These are phyloP conservation scores for Ranitomeya variabilis DNA, from an alignment of 2,113 vertebrate species.

Conservation along the genomic window DNA sequence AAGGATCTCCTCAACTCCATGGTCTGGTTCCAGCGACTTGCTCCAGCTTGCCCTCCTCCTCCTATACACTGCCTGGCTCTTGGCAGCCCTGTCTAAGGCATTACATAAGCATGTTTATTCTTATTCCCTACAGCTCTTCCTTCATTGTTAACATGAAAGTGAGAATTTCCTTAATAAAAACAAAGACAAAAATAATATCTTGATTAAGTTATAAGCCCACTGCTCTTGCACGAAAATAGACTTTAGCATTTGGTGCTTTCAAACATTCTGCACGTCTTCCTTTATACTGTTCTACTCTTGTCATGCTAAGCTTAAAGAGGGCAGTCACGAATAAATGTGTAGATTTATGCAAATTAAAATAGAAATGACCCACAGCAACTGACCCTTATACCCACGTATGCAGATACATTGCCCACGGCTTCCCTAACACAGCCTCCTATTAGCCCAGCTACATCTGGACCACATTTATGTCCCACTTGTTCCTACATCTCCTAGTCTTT, in stretches of 20 bases:
- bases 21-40: background rate
- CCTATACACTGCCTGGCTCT: background rate
- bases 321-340: background rate
- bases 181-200: slow-evolving; percentile 42
- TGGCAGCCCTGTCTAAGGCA: slow-evolving; percentile 12
- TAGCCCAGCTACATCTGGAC: background rate
- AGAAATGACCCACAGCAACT: background rate
- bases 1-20: background rate
- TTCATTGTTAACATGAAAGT: slow-evolving; percentile 55
- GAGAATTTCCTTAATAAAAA: slow-evolving; percentile 46
- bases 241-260: background rate
- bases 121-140: slow-evolving; percentile 29
- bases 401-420: background rate
- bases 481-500: background rate
- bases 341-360: background rate
- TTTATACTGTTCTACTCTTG: background rate
- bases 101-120: slow-evolving; percentile 53
- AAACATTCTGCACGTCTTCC: background rate
- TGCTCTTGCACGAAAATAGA: background rate
- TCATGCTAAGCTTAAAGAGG: background rate
- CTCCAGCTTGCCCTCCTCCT: background rate
- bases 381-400: background rate
- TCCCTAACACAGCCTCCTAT: background rate
- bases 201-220: slow-evolving; percentile 10
- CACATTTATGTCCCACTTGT: background rate